phyloP scores from a whole-genome alignment of 2,797 vertebrate genomes.

The Enteromius afrohamiltoni region DNA sequence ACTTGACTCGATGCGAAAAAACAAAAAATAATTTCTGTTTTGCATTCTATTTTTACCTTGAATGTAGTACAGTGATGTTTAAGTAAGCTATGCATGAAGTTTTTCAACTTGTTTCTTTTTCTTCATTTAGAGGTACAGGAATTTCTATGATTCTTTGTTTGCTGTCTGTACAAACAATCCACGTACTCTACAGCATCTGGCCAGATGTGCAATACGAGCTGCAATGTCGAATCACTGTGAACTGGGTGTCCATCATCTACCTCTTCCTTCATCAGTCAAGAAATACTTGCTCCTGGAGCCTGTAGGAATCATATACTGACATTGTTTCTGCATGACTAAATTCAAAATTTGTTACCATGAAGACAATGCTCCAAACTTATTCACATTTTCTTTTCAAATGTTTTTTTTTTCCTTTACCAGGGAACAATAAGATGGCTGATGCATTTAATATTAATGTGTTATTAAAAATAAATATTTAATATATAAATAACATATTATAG shows the following conservation, averaged over 20 bases:
- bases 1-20: not conserved
- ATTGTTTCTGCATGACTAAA: not conserved
- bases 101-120: conserved; percentile 35
- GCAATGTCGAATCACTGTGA: conserved; percentile 73
- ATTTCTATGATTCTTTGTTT: conserved; percentile 93
- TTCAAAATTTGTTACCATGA: not conserved
- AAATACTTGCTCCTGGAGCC: conserved; percentile 85
- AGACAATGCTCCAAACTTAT: not conserved
- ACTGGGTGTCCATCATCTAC: conserved; percentile 72
- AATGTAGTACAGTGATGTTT: not conserved
- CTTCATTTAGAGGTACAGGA: conserved; percentile 78
- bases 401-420: not conserved
- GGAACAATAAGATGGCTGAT: not conserved
- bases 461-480: not conserved
- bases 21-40: not conserved
- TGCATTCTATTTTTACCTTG: not conserved
- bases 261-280: conserved; percentile 78
- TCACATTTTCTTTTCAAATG: not conserved
- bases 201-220: conserved; percentile 84
- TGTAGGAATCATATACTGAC: conserved; percentile 78
- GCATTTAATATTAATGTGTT: conserved; percentile 3
- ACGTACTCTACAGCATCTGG: conserved; percentile 88
- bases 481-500: not conserved
- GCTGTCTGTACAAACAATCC: conserved; percentile 84
- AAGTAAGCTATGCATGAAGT: not conserved